Percentiles rank a stretch among this genome's conserved stretches.
Conservation (phyloP, 2,113 vertebrate genomes). For the Anolis sagrei region DNA sequence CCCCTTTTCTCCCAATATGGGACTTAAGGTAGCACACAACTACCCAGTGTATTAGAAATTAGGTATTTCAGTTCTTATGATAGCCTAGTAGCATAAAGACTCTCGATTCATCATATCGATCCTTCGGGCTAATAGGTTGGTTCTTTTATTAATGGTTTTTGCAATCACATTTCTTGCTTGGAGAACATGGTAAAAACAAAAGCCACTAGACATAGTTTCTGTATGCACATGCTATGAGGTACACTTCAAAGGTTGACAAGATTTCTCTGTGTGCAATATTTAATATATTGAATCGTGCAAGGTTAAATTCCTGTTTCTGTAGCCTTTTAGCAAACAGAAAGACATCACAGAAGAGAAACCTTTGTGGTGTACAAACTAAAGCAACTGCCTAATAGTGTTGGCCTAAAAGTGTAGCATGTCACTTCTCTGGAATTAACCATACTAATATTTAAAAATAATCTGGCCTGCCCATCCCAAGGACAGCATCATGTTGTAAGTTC, state of each 20-base stretch:
- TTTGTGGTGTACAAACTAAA: too few relatives aligned
- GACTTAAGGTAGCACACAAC: too few relatives aligned
- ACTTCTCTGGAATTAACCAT: neutral
- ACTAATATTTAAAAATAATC: neutral
- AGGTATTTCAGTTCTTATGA: neutral
- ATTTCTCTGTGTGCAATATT: neutral
- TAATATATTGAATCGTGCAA: neutral
- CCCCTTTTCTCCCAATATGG: neutral
- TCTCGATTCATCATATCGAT: too few relatives aligned
- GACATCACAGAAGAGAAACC: neutral
- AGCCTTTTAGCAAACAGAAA: neutral
- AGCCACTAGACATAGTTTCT: neutral
- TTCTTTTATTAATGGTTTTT: neutral
- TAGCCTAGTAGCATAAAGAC: too few relatives aligned
- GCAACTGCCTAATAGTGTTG: neutral
- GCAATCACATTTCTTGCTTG: neutral
- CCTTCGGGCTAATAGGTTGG: too few relatives aligned
- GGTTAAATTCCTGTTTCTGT: neutral
- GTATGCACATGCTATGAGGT: neutral
- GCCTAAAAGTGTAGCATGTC: neutral
- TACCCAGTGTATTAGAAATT: neutral
- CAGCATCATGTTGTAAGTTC: neutral
- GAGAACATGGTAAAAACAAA: neutral
- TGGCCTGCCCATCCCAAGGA: neutral
- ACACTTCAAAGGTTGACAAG: neutral